Evolutionary conservation across 2,797 vertebrate species (phyloP), one percentile per base, ranked within the genome.

Genomic region (Sebastes jordani): DNA sequence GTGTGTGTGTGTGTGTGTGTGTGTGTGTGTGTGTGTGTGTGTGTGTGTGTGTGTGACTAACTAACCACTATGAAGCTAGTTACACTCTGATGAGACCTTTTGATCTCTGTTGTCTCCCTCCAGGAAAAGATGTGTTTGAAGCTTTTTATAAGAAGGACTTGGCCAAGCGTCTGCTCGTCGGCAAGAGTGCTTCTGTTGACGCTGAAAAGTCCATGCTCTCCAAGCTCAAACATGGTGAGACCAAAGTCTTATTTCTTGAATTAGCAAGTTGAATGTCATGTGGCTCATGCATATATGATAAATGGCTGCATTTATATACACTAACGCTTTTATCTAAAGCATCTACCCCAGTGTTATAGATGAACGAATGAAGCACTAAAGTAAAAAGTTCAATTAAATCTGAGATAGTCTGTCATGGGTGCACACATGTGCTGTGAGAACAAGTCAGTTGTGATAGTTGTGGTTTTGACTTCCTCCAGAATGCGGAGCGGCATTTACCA

Each of bases 111-210:
- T 42, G 61, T 66, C 5, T 61, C 22, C 54, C 22, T 80, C 64
- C 84, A 99, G 98, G 98, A 78, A 99, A 99, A 93, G 99, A 99
- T 91, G 99, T 99, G 79, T 99, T 99, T 95, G 99, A 99, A 94
- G 99, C 98, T 81, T 99, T 99, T 89, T 99, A 99, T 90, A 99
- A 99, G 94, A 99, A 99, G 95, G 99, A 99, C 94, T 95, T 99
- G 88, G 99, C 98, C 67, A 99, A 99, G 91, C 97, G 99, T 82
- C 95, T 99, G 66, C 92, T 99, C 92, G 98, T 99, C 70, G 99
- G 99, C 78, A 99, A 99, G 94, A 99, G 99, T 93, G 99, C 99
- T 75, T 99, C 99, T 67, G 99, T 99, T 79, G 99, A 99, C 93
- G 99, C 99, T 81, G 99, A 99, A 93, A 99, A 99, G 91, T 99